These are phyloP conservation scores for Neoseiulus cucumeris DNA, from an alignment of 1,140 invertebrate genomes.

Conservation along the genomic window DNA sequence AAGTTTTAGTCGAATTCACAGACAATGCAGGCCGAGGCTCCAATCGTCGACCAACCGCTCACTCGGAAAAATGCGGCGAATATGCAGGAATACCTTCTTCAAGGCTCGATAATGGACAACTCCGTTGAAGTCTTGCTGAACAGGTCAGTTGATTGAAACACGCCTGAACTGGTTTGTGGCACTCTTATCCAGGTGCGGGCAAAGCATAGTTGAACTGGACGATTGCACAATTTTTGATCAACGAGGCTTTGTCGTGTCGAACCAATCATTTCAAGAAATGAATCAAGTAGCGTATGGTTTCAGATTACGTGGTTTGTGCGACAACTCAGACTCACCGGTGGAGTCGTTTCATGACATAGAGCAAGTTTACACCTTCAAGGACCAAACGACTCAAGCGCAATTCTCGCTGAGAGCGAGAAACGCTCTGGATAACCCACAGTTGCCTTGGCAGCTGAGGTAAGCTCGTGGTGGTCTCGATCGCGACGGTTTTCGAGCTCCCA, in stretches of 20 bases:
- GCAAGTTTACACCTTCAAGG: conserved; percentile 22
- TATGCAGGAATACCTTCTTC: conserved; percentile 70
- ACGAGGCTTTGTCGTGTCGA: no score
- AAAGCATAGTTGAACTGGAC: no score
- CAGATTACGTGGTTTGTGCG: conserved; percentile 67
- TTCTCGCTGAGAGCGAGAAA: conserved; percentile 49
- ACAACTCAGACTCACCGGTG: conserved; percentile 60
- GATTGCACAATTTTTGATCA: no score
- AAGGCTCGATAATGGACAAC: conserved; percentile 75
- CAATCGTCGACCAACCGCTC: background rate
- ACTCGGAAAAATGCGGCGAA: conserved; percentile 51
- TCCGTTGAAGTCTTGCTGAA: conserved; percentile 78
- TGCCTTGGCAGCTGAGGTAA: conserved; percentile 45
- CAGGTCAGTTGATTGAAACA: conserved; percentile 18
- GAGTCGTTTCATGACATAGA: conserved; percentile 75
- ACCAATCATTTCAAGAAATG: no score
- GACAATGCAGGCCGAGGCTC: background rate
- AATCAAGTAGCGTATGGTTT: no score
- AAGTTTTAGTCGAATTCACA: no score
- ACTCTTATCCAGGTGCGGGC: no score
- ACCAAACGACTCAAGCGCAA: conserved; percentile 24
- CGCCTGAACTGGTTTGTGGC: no score
- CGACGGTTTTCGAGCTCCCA: no score
- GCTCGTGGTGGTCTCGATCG: no score
- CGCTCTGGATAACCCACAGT: conserved; percentile 50